Evolutionary conservation across 2,888 invertebrate species (phyloP).

Genomic region (Meghimatium bilineatum): DNA sequence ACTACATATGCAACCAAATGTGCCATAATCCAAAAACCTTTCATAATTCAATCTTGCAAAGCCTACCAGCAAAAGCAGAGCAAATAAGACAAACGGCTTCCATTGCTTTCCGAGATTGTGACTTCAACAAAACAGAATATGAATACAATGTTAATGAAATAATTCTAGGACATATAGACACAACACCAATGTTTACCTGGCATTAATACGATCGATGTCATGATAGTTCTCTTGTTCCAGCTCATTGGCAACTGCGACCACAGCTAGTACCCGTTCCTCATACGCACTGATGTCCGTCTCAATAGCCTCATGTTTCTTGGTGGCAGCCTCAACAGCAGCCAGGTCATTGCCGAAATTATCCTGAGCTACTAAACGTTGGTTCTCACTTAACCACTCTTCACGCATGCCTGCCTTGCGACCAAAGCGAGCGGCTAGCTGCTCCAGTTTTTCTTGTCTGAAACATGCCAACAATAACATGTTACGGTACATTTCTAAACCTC

Average conservation of each 20-base stretch:
- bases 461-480: neutral
- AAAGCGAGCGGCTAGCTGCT: conserved; percentile 96
- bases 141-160: too few species aligned
- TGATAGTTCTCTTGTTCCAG: conserved; percentile 97
- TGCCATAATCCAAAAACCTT: too few species aligned
- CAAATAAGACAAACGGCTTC: too few species aligned
- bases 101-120: too few species aligned
- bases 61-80: too few species aligned
- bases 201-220: conserved; percentile 92
- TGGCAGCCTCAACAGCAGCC: conserved; percentile 98
- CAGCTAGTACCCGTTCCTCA: conserved; percentile 98
- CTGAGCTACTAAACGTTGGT: conserved; percentile 95
- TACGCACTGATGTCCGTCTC: conserved; percentile 99
- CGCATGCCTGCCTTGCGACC: conserved; percentile 99
- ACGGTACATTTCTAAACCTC: neutral
- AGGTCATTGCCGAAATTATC: conserved; percentile 99
- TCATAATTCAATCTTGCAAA: too few species aligned
- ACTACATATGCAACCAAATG: too few species aligned
- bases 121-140: too few species aligned
- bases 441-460: conserved; percentile 93
- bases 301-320: conserved; percentile 99
- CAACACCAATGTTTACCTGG: conserved; percentile 71
- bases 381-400: conserved; percentile 99
- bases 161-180: too few species aligned
- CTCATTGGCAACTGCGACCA: conserved; percentile 97